Evolutionary conservation across 2,888 invertebrate species (phyloP).

Genomic region (Pogonocherus hispidulus): DNA sequence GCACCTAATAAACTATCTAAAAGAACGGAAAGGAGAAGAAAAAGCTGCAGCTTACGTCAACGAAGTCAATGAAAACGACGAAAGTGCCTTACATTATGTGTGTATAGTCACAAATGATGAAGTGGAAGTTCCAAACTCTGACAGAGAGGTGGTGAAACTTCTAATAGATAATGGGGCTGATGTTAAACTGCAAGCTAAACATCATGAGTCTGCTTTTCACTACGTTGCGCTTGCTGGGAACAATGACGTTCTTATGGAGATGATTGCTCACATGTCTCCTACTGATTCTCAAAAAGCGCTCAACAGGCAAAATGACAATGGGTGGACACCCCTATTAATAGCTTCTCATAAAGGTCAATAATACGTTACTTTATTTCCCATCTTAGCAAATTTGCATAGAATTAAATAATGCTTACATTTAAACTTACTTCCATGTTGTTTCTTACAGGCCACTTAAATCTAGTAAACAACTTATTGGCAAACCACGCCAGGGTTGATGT

Average conservation of each 20-base stretch:
- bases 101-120: conserved; percentile 90
- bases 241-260: conserved; percentile 94
- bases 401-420: neutral
- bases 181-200: conserved; percentile 86
- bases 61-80: conserved; percentile 90
- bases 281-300: conserved; percentile 94
- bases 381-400: no score
- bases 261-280: conserved; percentile 91
- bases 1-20: conserved; percentile 88
- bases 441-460: conserved; percentile 80
- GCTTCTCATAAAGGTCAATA: conserved; percentile 86
- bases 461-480: conserved; percentile 89
- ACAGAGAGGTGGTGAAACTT: conserved; percentile 90
- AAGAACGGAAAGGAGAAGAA: conserved; percentile 80
- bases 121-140: conserved; percentile 76
- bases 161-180: conserved; percentile 94
- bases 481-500: conserved; percentile 99
- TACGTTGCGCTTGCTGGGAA: conserved; percentile 96
- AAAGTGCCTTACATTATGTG: conserved; percentile 94
- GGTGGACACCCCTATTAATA: conserved; percentile 97
- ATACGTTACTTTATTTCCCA: no score
- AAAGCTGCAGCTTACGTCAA: conserved; percentile 90
- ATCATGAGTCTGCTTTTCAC: conserved; percentile 95
- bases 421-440: no score
- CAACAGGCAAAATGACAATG: conserved; percentile 93